Evolutionary conservation across 2,888 invertebrate genomes (phyloP), one percentile per base, ranked within the genome.

Genomic region (Patella depressa): DNA sequence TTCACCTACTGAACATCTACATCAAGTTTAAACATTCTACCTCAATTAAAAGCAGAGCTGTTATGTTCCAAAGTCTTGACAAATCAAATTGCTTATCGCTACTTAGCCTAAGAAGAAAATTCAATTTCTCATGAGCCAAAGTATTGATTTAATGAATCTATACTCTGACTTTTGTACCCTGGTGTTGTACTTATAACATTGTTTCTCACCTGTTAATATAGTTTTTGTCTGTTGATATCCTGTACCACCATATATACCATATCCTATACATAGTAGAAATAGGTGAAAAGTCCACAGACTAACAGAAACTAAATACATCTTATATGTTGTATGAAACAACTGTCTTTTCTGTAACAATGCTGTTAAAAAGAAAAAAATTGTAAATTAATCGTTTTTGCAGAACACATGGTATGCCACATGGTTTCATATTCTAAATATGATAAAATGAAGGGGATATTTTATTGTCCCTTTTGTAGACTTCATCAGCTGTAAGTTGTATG

Each of bases 251-350:
- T 96, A 96, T 78, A 94, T 93, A n/a, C 95, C 93, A 87, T 95
- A 96, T 12, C 95, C 94, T 71, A 96, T 92, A 73, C 94, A 94
- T 83, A 95, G 94, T 53, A 95, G 90, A 71, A 95, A 89, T 0
- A 97, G 93, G 2, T 96, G 96, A 7, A 93, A 86, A 82, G 89
- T 88, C 89, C 97, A 96, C 45, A 95, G 92, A 54, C 94, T 91
- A 14, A 95, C 93, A 0, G 97, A 96, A 3, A 93, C 87, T 59
- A 96, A 93, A 89, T 95, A 98, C 87, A 98, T 91, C 89, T 97
- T 96, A 92, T 97, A 98, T 0, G 97, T 97, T 2, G 96, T 94
- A 90, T 98, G 97, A 65, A 97, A 93, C 0, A 98, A 92, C 88
- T 97, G 96, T 3, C 96, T 93, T 0, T 95, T 93, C 87, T 95